Conservation (phyloP, 2,797 vertebrate genomes). For the Galagoides demidoff region DNA sequence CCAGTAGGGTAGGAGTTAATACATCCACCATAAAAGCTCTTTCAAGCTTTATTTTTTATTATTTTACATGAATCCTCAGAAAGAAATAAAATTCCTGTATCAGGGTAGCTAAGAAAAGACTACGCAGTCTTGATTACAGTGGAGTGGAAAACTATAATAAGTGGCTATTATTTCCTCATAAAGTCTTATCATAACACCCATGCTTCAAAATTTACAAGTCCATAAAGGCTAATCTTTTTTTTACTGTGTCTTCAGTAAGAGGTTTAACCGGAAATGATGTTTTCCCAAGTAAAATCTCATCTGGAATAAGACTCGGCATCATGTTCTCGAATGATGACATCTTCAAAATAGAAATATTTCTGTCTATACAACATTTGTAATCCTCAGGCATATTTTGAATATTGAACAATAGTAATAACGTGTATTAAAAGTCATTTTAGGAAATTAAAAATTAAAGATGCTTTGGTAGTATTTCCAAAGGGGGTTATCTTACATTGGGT, state of each 20-base stretch:
- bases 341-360: constrained; percentile 25
- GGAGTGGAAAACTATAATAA: constrained; percentile 39
- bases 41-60: constrained; percentile 28
- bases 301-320: neutral
- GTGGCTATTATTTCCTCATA: constrained; percentile 52
- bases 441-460: neutral
- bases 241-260: neutral
- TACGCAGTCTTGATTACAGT: constrained; percentile 10
- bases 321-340: neutral
- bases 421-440: constrained; percentile 28
- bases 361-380: neutral
- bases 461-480: constrained; percentile 25
- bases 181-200: constrained; percentile 55
- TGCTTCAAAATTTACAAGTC: constrained; percentile 62
- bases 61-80: constrained; percentile 62
- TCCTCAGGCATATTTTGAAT: neutral
- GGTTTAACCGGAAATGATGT: constrained; percentile 1
- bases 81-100: constrained; percentile 67
- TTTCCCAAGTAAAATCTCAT: constrained; percentile 39
- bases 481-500: neutral
- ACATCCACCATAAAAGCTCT: neutral
- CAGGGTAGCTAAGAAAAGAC: constrained; percentile 48
- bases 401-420: neutral
- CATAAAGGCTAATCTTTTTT: constrained; percentile 29
- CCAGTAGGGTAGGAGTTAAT: neutral